Base-by-base conservation (phyloP, 2,888 invertebrate species). In the Scaptomyza flava region DNA sequence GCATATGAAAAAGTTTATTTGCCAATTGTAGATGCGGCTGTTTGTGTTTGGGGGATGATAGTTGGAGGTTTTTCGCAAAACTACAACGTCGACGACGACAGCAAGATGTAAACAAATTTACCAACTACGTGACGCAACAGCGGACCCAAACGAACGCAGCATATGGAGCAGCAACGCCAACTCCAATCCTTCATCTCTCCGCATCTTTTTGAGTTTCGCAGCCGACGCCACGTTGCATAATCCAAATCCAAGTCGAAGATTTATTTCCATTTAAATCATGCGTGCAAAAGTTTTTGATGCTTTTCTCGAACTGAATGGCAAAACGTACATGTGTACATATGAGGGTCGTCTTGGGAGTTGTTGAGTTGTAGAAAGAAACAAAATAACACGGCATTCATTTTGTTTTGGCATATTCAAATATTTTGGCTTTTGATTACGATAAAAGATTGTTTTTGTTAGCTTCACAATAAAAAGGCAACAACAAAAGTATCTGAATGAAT, bases 1-100 rank as follows among this genome's bases (percentile, higher is more conserved):
- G 89, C 85, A 89, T 89, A 87, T 87, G 88, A 85, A 89, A 84
- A 84, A 85, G 77, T 85, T 89, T 72, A 72, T n/a, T n/a, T 88
- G 86, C 86, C 86, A 85, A 82, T 83, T 83, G 89, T 83, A 42
- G 38, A 57, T 48, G 52, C 61, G 53, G 54, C 51, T 52, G 52
- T 23, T 50, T 57, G 33, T 11, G 33, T 11, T 57, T 48, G 56
- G 45, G 27, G 38, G n/a, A n/a, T n/a, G n/a, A n/a, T 30, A 14
- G 36, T 36, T n/a, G 36, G 2, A 12, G 14, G 2, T 31, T 33
- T 17, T 7, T 3, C 14, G 38, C 31, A 42, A 12, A 20, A 30
- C 43, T 62, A 66, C 72, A 80, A 79, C 80, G 31, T 57, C 62
- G 53, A 43, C 64, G 53, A 23, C 17, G 9, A n/a, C 33, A 9